These are phyloP conservation scores for Peromyscus nudipes DNA, from an alignment of 2,797 vertebrate genomes.

Conservation along the genomic window DNA sequence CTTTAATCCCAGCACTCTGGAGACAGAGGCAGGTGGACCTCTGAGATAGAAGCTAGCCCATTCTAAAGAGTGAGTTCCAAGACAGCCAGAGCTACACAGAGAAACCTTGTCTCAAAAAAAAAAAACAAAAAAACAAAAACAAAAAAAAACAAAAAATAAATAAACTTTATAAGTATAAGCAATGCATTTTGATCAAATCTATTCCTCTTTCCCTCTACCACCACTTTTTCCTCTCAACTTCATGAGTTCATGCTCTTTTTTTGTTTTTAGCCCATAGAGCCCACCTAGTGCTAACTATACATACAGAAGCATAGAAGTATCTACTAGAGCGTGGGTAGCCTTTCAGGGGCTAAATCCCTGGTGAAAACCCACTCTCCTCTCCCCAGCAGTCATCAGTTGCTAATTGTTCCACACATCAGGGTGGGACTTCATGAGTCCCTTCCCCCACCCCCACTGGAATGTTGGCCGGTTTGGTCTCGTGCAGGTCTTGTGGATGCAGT, in stretches of 20 bases:
- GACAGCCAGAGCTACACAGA: not conserved
- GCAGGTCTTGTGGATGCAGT: no score
- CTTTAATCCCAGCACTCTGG: not conserved
- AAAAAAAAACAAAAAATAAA: not conserved
- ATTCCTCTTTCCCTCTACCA: not conserved
- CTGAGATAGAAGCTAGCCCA: not conserved
- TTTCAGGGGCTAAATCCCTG: not conserved
- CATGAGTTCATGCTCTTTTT: not conserved
- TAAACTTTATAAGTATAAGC: no score
- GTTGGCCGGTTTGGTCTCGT: not conserved
- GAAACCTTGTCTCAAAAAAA: not conserved
- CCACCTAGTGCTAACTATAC: not conserved
- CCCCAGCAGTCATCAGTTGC: not conserved
- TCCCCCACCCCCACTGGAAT: no score
- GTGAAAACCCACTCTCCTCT: not conserved
- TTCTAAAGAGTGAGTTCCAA: not conserved
- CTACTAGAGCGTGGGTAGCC: not conserved
- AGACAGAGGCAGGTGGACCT: not conserved
- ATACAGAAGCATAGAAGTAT: no score
- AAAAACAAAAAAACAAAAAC: not conserved
- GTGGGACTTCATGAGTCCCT: not conserved
- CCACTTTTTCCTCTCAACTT: not conserved
- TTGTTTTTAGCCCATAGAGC: not conserved
- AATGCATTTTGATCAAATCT: not conserved
- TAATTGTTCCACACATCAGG: not conserved